These are phyloP conservation scores for Hyposoter dolosus DNA, from an alignment of 2,888 invertebrate genomes.

Conservation along the genomic window DNA sequence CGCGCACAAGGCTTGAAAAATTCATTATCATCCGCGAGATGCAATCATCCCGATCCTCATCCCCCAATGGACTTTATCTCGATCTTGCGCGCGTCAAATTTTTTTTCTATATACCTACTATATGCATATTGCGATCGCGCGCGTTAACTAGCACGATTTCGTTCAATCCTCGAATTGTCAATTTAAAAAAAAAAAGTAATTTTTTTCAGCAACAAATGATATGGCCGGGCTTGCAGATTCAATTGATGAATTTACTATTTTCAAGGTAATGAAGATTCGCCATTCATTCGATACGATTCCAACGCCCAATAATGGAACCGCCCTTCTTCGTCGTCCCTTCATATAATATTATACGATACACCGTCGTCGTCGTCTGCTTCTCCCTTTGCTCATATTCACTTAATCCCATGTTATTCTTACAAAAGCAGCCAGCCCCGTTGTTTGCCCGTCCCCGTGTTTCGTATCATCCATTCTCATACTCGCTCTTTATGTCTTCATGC, in stretches of 20 bases:
- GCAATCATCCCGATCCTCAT: not conserved
- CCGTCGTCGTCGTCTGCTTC: constrained; percentile 34
- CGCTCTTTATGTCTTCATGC: not conserved
- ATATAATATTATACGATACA: constrained; percentile 17
- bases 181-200: too few relatives aligned
- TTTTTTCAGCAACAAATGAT: too few relatives aligned
- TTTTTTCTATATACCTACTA: not conserved
- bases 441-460: constrained; percentile 26
- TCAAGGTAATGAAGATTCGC: constrained; percentile 67
- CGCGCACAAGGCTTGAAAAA: not conserved
- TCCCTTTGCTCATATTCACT: constrained; percentile 67
- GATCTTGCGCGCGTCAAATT: not conserved
- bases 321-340: constrained; percentile 67
- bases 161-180: too few relatives aligned
- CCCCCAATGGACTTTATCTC: not conserved
- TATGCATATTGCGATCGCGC: not conserved
- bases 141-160: not conserved
- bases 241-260: too few relatives aligned
- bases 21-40: constrained; percentile 1
- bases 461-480: not conserved
- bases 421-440: constrained; percentile 50
- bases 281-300: constrained; percentile 78
- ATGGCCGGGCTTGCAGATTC: too few relatives aligned
- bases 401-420: constrained; percentile 58
- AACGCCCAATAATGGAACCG: constrained; percentile 77